Conservation (phyloP, 2,113 vertebrate genomes). For the Ptychochromis oligacanthus region DNA sequence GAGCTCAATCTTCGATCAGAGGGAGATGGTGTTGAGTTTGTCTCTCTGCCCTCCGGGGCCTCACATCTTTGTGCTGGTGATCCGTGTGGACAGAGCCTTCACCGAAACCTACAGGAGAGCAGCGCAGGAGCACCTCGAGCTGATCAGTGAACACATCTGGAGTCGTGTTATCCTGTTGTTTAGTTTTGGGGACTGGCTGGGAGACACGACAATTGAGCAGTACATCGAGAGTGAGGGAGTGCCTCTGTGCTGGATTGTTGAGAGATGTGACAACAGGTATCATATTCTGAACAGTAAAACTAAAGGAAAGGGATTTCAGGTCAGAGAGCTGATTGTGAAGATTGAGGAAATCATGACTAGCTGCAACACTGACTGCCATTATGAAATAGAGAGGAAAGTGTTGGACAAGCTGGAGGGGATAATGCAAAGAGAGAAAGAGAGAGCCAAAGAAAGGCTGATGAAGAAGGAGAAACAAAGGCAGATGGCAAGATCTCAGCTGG, state of each 20-base stretch:
- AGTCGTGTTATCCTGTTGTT: constrained; percentile 64
- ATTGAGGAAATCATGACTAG: constrained; percentile 62
- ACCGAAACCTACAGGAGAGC: constrained; percentile 65
- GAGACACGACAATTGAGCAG: constrained; percentile 48
- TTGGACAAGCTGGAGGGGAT: constrained; percentile 45
- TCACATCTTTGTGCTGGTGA: constrained; percentile 71
- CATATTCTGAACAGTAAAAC: constrained; percentile 71
- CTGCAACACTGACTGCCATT: background rate
- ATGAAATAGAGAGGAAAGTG: constrained; percentile 28
- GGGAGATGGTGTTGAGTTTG: constrained; percentile 58
- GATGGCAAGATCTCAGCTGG: constrained; percentile 46
- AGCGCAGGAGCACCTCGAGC: constrained; percentile 66
- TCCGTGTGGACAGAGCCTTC: constrained; percentile 75
- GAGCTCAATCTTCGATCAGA: constrained; percentile 64
- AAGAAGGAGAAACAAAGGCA: constrained; percentile 46
- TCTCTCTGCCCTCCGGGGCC: constrained; percentile 71
- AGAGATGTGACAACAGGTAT: constrained; percentile 66
- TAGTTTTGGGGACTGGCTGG: constrained; percentile 75
- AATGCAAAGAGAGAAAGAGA: constrained; percentile 39
- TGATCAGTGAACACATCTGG: constrained; percentile 65
- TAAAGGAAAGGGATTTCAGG: constrained; percentile 67
- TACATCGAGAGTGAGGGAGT: constrained; percentile 74
- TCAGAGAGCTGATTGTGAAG: constrained; percentile 72
- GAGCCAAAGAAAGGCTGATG: constrained; percentile 39
- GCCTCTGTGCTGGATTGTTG: constrained; percentile 61